Conservation (phyloP, 2,113 vertebrate genomes). For the Cyanoliseus patagonus region DNA sequence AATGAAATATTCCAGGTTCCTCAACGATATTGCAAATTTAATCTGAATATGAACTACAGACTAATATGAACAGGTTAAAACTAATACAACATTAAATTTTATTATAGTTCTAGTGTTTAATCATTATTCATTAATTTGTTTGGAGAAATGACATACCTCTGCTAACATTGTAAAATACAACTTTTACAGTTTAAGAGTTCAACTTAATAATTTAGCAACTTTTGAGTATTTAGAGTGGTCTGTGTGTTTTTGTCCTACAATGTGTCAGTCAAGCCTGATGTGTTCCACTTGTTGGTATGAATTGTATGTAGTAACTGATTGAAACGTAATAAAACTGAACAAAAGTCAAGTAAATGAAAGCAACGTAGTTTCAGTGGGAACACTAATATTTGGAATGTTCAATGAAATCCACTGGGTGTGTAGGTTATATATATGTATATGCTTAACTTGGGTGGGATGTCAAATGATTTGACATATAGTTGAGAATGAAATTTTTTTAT, state of each 20-base stretch:
- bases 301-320: neutral
- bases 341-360: neutral
- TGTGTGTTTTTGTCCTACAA: neutral
- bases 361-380: neutral
- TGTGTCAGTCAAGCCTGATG: neutral
- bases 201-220: neutral
- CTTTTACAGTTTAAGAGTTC: neutral
- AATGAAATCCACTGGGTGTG: neutral
- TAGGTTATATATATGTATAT: neutral
- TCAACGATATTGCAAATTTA: neutral
- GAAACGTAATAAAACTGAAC: neutral
- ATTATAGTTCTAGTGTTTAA: accelerated
- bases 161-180: neutral
- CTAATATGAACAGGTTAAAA: neutral
- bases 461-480: neutral
- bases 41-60: neutral
- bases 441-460: neutral
- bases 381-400: neutral
- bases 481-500: neutral
- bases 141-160: neutral
- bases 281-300: neutral
- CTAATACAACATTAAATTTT: neutral
- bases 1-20: neutral
- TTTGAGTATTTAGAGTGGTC: neutral
- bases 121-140: neutral